Conservation (phyloP, 1,140 invertebrate genomes). For the Aphidius ervi region DNA sequence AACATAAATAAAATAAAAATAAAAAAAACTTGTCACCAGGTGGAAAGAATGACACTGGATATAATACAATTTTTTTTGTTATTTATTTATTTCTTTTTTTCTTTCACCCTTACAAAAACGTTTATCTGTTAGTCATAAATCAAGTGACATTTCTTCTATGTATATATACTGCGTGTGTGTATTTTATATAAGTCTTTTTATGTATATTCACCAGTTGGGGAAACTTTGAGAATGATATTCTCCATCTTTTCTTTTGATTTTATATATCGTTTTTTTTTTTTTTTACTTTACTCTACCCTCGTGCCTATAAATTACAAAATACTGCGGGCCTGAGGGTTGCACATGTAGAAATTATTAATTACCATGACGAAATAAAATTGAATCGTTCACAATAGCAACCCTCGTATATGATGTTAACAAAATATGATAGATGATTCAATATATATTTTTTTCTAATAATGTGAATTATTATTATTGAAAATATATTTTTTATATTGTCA, state of each 20-base stretch:
- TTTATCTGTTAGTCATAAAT: too few species aligned
- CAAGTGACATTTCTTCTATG: too few species aligned
- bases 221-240: background rate
- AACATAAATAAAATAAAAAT: too few species aligned
- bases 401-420: background rate
- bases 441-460: too few species aligned
- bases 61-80: too few species aligned
- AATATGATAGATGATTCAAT: background rate
- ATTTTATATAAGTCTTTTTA: too few species aligned
- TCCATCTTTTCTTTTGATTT: conserved; percentile 3
- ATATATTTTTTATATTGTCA: background rate
- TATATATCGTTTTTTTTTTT: background rate
- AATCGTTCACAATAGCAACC: background rate
- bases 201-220: too few species aligned
- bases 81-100: too few species aligned
- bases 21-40: too few species aligned
- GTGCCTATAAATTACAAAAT: background rate
- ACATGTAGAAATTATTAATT: conserved; percentile 15
- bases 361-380: conserved; percentile 14
- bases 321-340: background rate
- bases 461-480: background rate
- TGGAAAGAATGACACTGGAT: too few species aligned
- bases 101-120: too few species aligned
- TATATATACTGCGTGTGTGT: too few species aligned
- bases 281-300: background rate